Conservation (phyloP, 2,888 invertebrate species). For the Strigamia maritima region DNA sequence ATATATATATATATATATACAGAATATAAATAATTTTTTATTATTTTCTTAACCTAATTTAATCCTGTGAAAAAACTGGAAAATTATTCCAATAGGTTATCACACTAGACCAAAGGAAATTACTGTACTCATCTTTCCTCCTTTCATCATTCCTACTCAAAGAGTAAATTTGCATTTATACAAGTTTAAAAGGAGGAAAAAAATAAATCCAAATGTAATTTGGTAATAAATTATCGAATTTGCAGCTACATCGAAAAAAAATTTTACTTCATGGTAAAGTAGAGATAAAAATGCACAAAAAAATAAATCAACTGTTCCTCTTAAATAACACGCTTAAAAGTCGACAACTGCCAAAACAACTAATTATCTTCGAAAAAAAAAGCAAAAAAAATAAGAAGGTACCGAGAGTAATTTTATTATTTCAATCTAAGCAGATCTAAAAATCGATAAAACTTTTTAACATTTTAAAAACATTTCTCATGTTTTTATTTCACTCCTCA, state of each 20-base stretch:
- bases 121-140: conserved; percentile 19
- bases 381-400: background rate
- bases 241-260: background rate
- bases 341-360: conserved; percentile 17
- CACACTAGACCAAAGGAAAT: background rate
- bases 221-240: conserved; percentile 32
- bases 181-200: background rate
- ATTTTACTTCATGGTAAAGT: background rate
- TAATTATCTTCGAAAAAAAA: background rate
- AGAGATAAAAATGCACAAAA: background rate
- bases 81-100: conserved; percentile 27
- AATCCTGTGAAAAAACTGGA: conserved; percentile 11
- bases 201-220: conserved; percentile 31
- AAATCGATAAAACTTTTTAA: conserved; percentile 6
- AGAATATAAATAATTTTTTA: background rate
- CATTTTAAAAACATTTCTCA: background rate
- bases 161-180: conserved; percentile 11
- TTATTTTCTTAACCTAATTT: background rate
- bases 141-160: conserved; percentile 3
- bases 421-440: background rate
- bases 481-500: background rate
- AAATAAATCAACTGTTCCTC: conserved; percentile 3
- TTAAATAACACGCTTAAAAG: background rate
- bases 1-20: too few relatives aligned
- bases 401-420: conserved; percentile 5